Evolutionary conservation across 2,797 vertebrate genomes (phyloP), one percentile per base, ranked within the genome.

Genomic region (Myotis myotis): DNA sequence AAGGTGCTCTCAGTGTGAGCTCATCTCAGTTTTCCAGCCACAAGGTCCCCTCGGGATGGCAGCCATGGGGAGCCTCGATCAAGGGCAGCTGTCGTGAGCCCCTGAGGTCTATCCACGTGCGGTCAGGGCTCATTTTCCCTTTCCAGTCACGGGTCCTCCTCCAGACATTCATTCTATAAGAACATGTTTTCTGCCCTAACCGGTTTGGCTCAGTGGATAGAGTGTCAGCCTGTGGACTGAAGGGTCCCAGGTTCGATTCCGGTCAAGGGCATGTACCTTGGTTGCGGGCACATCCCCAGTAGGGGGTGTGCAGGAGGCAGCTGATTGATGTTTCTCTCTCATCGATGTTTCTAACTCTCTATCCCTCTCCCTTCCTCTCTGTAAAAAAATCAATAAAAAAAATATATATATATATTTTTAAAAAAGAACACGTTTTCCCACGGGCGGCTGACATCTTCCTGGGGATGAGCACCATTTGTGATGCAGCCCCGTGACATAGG

Each of bases 151-250:
- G 3, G 3, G 15, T 30, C 72, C 49, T 36, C 68, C 8, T 57
- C n/a, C 30, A 30, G 72, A 55, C 2, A 1, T 38, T 13, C 5
- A 15, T 51, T 41, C 64, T 38, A 3, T 16, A 22, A 25, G 55
- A 60, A 9, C 4, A 6, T 0, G 0, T 6, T 15, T 6, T 19
- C 2, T 20, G 10, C 44, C 44, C 10, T 44, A 11, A 44, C 44
- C 2, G 44, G 10, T 44, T 44, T 44, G 44, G 10, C 44, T 44
- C 44, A 44, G 44, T 11, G 44, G 44, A 44, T 44, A 44, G 10
- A 44, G 44, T 44, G 44, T 44, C 44, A 44, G 44, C 44, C 44
- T 44, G 44, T 0, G 2, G 10, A 44, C 44, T 44, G 44, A 44
- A 44, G 44, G 44, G 44, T 11, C 44, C 44, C 44, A 44, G 44